Evolutionary conservation across 1,140 invertebrate species (phyloP), one percentile per base, ranked within the genome.

Genomic region (Centruroides vittatus): DNA sequence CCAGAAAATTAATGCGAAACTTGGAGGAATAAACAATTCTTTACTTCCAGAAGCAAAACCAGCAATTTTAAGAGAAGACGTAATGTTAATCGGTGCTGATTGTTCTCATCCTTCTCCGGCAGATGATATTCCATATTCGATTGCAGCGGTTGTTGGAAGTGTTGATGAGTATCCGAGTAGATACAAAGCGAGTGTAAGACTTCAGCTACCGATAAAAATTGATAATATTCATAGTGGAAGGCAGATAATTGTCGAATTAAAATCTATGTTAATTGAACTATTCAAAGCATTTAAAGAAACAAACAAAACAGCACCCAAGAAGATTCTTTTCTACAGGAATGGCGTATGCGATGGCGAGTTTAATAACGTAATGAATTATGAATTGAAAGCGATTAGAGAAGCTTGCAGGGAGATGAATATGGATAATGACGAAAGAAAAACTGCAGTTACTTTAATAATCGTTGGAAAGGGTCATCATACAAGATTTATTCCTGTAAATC

Each of bases 181-280:
- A 58, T 68, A 67, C 56, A 47, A 55, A 8, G 59, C 60, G 4
- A 47, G 55, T 5, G 53, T 62, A 3, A 63, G 56, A 5, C 46
- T 59, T 34, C 68, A 69, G 57, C 4, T 4, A 41, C 36, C 36
- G 7, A 7, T 7, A 4, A 7, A 4, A 4, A 7, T 41, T 41
- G 7, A 59, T 9, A 41, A 7, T 56, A 51, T 48, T 35, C 66
- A 60, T 10, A 11, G 35, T 12, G 23, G 12, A 1, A 5, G 49
- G 0, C 59, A 58, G n/a, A 65, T 65, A 4, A 68, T 68, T 13
- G 46, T 56, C 5, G 61, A 92, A 66, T 76, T 94, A 59, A 75
- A 84, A 66, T 73, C 80, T 1, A 89, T 93, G 67, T 78, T 86
- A 52, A 67, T 66, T n/a, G 71, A 74, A 41, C 78, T 85, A 35